Conservation (phyloP, 1,140 invertebrate genomes). For the Lerema accius region DNA sequence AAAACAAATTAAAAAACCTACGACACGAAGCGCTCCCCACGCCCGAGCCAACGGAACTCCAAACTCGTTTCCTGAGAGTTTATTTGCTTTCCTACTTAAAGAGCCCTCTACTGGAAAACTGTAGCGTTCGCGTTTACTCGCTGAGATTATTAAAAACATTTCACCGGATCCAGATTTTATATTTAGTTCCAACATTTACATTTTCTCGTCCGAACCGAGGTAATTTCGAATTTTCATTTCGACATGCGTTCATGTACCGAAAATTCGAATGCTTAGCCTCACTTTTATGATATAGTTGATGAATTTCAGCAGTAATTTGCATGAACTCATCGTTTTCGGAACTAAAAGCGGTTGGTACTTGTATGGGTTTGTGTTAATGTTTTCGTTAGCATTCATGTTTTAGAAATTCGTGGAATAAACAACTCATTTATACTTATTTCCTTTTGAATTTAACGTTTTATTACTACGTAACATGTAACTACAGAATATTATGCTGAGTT, state of each 20-base stretch:
- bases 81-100: conserved; percentile 51
- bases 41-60: conserved; percentile 35
- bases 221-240: conserved; percentile 23
- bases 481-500: too few species aligned
- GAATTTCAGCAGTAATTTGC: conserved; percentile 12
- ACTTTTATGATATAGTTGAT: conserved; percentile 12
- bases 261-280: not conserved
- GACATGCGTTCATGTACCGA: conserved; percentile 14
- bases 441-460: too few species aligned
- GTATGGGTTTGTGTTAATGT: not conserved
- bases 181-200: conserved; percentile 36
- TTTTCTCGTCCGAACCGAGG: conserved; percentile 21
- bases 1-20: conserved; percentile 21
- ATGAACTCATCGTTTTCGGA: not conserved
- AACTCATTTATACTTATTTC: too few species aligned
- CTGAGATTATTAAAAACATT: conserved; percentile 54
- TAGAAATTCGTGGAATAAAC: too few species aligned
- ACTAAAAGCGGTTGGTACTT: not conserved
- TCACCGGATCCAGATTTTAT: conserved; percentile 43
- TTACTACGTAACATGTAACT: too few species aligned
- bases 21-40: not conserved
- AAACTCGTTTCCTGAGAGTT: conserved; percentile 41
- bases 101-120: conserved; percentile 50
- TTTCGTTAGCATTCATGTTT: not conserved
- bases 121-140: conserved; percentile 41